A percentile compares a stretch with the other conserved stretches of the same genome.
These are phyloP conservation scores for Meliscaeva auricollis DNA, from an alignment of 2,888 invertebrate genomes.

Conservation along the genomic window DNA sequence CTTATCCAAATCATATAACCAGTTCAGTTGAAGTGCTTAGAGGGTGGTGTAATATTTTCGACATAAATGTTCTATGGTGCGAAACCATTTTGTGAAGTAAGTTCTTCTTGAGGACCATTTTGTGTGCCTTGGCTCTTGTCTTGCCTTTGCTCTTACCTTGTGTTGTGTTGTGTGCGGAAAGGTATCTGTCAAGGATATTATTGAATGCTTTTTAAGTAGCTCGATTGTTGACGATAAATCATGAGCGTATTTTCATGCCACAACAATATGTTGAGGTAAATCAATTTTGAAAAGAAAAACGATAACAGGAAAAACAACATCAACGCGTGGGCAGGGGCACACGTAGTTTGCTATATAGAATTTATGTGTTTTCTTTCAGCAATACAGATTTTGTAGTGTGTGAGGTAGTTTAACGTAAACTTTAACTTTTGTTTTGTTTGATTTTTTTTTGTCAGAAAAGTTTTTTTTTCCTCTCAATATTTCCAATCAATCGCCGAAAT, in stretches of 20 bases:
- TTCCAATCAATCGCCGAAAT: too few relatives aligned
- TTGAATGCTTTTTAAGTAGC: conserved; percentile 31
- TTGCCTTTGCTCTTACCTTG: not conserved
- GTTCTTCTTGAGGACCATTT: conserved; percentile 17
- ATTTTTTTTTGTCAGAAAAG: too few relatives aligned
- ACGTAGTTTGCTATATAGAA: too few relatives aligned
- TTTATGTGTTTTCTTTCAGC: too few relatives aligned
- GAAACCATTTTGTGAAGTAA: conserved; percentile 2
- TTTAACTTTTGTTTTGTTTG: too few relatives aligned
- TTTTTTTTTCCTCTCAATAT: too few relatives aligned
- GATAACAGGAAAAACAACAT: not conserved
- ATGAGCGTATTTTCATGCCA: conserved; percentile 22
- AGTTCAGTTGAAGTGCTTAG: not conserved
- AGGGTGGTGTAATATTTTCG: conserved; percentile 1
- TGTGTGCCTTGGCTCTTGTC: not conserved
- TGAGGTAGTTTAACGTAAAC: too few relatives aligned
- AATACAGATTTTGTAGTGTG: too few relatives aligned
- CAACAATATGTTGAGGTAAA: conserved; percentile 40
- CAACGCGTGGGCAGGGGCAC: too few relatives aligned
- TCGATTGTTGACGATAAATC: conserved; percentile 27
- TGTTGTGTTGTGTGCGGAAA: conserved; percentile 4
- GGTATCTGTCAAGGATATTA: conserved; percentile 34
- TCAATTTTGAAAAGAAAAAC: conserved; percentile 17
- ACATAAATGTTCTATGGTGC: conserved; percentile 28
- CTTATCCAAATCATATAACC: not conserved